A percentile compares a stretch with the other conserved stretches of the same genome.
phyloP scores from a whole-genome alignment of 2,797 vertebrate genomes.

The Oceanodroma leucorhoa region DNA sequence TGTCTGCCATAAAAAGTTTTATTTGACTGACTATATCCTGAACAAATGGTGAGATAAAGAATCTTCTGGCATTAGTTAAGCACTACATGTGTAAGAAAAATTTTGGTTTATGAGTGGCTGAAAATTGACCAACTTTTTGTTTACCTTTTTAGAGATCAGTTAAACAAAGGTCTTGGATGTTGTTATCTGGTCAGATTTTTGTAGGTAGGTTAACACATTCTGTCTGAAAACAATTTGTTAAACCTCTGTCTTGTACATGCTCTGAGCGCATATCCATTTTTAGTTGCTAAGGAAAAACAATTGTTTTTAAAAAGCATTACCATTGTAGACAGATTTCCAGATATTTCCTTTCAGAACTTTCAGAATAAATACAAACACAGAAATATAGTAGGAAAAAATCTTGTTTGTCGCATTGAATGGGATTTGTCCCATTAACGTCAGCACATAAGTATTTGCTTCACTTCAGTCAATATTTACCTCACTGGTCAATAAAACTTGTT shows the following conservation, averaged over 20 bases:
- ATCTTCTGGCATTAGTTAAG: not conserved
- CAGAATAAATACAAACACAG: not conserved
- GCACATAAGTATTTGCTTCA: conserved; percentile 39
- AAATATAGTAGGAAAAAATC: not conserved
- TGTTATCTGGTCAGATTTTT: not conserved
- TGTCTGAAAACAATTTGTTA: not conserved
- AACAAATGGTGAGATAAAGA: not conserved
- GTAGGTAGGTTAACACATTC: not conserved
- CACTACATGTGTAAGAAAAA: not conserved
- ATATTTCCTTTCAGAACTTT: not conserved
- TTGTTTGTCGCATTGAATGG: not conserved
- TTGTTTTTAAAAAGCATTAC: not conserved
- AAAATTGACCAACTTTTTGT: not conserved
- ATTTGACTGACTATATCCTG: not conserved
- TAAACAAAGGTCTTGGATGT: not conserved
- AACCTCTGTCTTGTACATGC: not conserved
- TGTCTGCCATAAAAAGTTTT: not conserved
- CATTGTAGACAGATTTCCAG: not conserved
- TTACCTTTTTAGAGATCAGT: not conserved
- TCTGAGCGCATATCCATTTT: not conserved
- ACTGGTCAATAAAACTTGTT: conserved; percentile 43
- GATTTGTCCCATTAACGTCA: conserved; percentile 6
- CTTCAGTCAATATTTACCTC: conserved; percentile 51
- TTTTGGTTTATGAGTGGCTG: not conserved
- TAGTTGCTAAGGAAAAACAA: not conserved